Percentiles rank a stretch among this genome's conserved stretches.
phyloP scores from a whole-genome alignment of 1,140 invertebrate genomes.

The Leptestheria dahalacensis region DNA sequence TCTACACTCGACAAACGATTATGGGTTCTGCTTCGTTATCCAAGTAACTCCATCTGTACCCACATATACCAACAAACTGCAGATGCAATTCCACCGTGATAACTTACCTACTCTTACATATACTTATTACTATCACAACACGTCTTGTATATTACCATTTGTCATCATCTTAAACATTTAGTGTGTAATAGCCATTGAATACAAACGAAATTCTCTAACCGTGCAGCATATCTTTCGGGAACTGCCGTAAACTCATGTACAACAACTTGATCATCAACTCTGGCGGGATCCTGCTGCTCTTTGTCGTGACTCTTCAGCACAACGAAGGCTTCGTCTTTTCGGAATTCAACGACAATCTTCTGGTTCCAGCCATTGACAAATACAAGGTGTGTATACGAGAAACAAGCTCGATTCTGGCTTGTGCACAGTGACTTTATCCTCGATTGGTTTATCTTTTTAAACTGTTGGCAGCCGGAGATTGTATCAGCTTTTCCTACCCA shows the following conservation, averaged over 20 bases:
- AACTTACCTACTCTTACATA: no score
- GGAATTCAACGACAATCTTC: slow-evolving; percentile 2
- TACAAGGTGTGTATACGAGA: background rate
- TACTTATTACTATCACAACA: no score
- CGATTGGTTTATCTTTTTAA: no score
- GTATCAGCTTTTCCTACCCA: background rate
- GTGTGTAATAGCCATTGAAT: background rate
- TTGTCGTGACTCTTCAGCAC: background rate
- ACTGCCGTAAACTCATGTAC: background rate
- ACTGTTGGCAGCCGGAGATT: background rate
- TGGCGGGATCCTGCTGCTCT: background rate
- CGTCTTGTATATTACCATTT: no score
- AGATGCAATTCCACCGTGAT: no score
- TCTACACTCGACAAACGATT: slow-evolving; percentile 21
- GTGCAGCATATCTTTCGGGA: background rate
- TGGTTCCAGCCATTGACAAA: background rate
- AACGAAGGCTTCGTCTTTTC: background rate
- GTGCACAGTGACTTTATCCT: no score
- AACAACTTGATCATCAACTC: slow-evolving; percentile 5
- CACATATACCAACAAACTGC: background rate
- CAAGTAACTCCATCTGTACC: background rate
- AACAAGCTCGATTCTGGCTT: no score
- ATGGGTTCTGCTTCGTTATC: background rate
- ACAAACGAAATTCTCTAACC: background rate
- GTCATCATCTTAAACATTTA: background rate